Evolutionary conservation across 1,140 invertebrate genomes (phyloP).

Genomic region (Caenorhabditis inopinata): DNA sequence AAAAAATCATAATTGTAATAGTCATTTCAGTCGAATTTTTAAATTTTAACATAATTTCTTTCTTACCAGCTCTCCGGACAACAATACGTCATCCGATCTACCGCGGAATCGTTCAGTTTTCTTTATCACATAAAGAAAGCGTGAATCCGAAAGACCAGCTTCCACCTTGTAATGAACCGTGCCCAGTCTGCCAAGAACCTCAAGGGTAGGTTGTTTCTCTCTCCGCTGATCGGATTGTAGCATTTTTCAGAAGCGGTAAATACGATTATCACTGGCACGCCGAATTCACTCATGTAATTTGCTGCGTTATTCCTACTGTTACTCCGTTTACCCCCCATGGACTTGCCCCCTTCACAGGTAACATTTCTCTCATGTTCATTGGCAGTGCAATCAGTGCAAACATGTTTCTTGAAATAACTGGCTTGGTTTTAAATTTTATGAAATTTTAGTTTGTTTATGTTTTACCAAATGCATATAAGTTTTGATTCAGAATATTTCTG

Average conservation of each 20-base stretch:
- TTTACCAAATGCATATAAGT: no score
- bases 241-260: constrained; percentile 2
- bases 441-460: no score
- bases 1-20: not conserved
- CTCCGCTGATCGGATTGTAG: not conserved
- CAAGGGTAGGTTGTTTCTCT: not conserved
- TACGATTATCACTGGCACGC: constrained; percentile 63
- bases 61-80: constrained; percentile 58
- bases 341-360: constrained; percentile 61
- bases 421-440: no score
- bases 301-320: constrained; percentile 55
- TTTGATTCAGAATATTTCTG: no score
- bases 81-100: constrained; percentile 63
- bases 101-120: constrained; percentile 59
- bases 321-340: constrained; percentile 65
- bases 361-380: not conserved
- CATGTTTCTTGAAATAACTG: no score
- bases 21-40: not conserved
- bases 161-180: constrained; percentile 56
- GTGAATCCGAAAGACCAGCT: constrained; percentile 47
- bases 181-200: constrained; percentile 50
- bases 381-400: no score
- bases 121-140: constrained; percentile 50
- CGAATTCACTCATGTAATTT: constrained; percentile 64
- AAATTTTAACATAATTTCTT: no score